Evolutionary conservation across 2,797 vertebrate species (phyloP).

Genomic region (Varecia variegata): DNA sequence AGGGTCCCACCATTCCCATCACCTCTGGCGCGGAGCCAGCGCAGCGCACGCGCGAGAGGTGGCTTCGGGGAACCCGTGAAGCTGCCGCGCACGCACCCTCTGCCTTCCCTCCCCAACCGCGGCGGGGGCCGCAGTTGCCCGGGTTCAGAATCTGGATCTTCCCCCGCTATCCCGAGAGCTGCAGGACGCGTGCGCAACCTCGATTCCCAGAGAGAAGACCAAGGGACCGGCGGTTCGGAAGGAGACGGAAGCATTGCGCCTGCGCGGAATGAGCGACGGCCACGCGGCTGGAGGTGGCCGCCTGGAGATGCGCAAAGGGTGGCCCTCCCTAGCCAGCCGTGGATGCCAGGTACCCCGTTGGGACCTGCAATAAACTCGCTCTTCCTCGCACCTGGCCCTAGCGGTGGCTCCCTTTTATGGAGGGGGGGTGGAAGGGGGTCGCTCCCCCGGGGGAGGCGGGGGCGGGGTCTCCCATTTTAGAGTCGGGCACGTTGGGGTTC

Average conservation of each 20-base stretch:
- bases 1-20: not conserved
- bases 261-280: conserved; percentile 26
- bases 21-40: not conserved
- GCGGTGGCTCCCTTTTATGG: not conserved
- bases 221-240: not conserved
- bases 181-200: not conserved
- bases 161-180: not conserved
- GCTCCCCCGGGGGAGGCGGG: fast-evolving
- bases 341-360: not conserved
- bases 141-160: not conserved
- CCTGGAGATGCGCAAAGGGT: not conserved
- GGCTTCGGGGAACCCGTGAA: not conserved
- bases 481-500: not conserved
- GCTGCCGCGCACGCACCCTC: not conserved
- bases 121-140: too few species aligned
- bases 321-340: not conserved
- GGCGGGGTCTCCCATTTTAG: not conserved
- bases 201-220: not conserved
- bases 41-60: not conserved
- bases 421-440: not conserved
- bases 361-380: conserved; percentile 75
- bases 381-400: conserved; percentile 54
- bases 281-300: not conserved
- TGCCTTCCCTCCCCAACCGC: not conserved
- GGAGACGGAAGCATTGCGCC: not conserved